Evolutionary conservation across 2,888 invertebrate species (phyloP).

Genomic region (Flabesymbios commensalis): DNA sequence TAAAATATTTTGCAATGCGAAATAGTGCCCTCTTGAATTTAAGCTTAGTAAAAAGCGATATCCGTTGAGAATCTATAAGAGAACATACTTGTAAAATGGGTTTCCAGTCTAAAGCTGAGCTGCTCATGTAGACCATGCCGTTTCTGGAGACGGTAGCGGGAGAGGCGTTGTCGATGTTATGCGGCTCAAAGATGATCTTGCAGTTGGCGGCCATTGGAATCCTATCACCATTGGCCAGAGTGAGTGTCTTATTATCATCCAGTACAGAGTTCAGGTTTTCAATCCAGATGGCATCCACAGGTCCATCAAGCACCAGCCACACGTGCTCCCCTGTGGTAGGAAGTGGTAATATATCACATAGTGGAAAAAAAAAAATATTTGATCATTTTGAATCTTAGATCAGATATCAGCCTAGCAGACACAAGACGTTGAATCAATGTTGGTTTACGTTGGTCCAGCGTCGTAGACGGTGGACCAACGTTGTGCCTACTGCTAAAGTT

Average conservation of each 20-base stretch:
- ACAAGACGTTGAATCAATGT: too few species aligned
- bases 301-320: conserved; percentile 77
- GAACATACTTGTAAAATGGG: conserved; percentile 80
- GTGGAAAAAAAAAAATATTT: too few species aligned
- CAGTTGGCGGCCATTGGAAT: conserved; percentile 91
- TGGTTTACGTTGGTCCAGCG: too few species aligned
- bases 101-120: conserved; percentile 89
- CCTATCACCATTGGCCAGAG: conserved; percentile 90
- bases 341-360: too few species aligned
- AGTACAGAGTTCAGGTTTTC: conserved; percentile 62
- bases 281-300: conserved; percentile 63
- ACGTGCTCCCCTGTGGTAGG: conserved; percentile 73
- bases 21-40: too few species aligned
- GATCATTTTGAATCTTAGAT: too few species aligned
- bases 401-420: too few species aligned
- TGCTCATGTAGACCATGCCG: conserved; percentile 87
- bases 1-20: too few species aligned
- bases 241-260: conserved; percentile 65
- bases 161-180: conserved; percentile 96
- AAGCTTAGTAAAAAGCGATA: too few species aligned
- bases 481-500: too few species aligned
- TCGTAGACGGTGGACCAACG: too few species aligned
- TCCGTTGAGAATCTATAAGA: too few species aligned
- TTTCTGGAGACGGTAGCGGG: conserved; percentile 95
- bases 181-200: conserved; percentile 95